Evolutionary conservation across 2,113 vertebrate species (phyloP).

Genomic region (Mesoclemmys tuberculata): DNA sequence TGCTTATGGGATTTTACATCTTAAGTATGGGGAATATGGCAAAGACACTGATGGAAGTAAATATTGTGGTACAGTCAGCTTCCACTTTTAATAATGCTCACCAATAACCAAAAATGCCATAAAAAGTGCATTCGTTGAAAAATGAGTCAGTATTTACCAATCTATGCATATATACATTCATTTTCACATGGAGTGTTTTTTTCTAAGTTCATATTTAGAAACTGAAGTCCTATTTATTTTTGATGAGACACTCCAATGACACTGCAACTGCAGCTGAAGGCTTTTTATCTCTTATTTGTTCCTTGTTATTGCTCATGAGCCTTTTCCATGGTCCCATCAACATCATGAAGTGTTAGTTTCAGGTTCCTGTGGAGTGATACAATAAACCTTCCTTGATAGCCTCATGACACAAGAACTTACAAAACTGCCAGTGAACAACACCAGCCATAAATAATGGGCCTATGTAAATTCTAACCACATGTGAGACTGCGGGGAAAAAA

Average conservation of each 20-base stretch:
- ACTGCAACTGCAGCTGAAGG: neutral
- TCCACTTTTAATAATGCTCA: neutral
- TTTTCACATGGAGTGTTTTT: neutral
- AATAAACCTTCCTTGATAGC: neutral
- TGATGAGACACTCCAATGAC: neutral
- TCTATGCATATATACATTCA: neutral
- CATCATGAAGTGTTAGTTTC: neutral
- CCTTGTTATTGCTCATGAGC: neutral
- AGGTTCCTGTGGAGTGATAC: neutral
- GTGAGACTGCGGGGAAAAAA: neutral
- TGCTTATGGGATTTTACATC: neutral
- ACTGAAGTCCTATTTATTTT: neutral
- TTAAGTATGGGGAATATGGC: neutral
- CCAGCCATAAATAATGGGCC: neutral
- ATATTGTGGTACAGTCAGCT: neutral
- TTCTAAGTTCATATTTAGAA: neutral
- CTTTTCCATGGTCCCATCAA: neutral
- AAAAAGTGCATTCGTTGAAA: neutral
- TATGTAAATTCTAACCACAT: neutral
- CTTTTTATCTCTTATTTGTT: neutral
- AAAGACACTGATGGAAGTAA: neutral
- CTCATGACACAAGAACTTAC: neutral
- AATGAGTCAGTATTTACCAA: neutral
- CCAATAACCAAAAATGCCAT: neutral
- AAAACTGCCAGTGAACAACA: neutral